Evolutionary conservation across 2,888 invertebrate species (phyloP).

Genomic region (Acrobasis repandana): DNA sequence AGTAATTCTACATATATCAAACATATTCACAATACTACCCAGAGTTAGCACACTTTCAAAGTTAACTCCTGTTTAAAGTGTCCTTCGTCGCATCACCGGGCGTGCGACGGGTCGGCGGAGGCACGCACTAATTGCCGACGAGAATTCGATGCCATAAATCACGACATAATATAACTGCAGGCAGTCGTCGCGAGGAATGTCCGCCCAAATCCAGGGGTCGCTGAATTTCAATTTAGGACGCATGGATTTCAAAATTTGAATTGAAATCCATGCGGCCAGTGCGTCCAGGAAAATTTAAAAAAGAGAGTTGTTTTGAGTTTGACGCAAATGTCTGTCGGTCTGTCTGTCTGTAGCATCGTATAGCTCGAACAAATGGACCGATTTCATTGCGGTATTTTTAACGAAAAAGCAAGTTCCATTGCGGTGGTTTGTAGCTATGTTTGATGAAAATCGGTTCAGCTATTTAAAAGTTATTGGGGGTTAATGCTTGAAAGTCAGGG

Average conservation of each 20-base stretch:
- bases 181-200: conserved; percentile 69
- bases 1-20: background rate
- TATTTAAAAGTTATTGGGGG: no score
- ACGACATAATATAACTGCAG: conserved; percentile 78
- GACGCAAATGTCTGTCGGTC: no score
- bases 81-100: conserved; percentile 35
- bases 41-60: background rate
- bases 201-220: conserved; percentile 65
- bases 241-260: conserved; percentile 39
- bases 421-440: no score
- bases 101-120: conserved; percentile 43
- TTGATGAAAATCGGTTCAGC: no score
- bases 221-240: conserved; percentile 59
- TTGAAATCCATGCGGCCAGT: background rate
- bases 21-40: background rate
- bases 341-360: no score
- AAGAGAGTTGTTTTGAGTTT: no score
- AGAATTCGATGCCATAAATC: conserved; percentile 82
- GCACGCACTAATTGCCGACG: conserved; percentile 81
- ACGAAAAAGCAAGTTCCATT: no score
- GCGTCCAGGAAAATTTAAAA: no score
- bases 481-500: no score
- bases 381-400: no score
- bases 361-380: no score
- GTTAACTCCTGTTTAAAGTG: conserved; percentile 23